These are phyloP conservation scores for Phalacrocorax pelagicus DNA, from an alignment of 2,113 vertebrate species.

Conservation along the genomic window DNA sequence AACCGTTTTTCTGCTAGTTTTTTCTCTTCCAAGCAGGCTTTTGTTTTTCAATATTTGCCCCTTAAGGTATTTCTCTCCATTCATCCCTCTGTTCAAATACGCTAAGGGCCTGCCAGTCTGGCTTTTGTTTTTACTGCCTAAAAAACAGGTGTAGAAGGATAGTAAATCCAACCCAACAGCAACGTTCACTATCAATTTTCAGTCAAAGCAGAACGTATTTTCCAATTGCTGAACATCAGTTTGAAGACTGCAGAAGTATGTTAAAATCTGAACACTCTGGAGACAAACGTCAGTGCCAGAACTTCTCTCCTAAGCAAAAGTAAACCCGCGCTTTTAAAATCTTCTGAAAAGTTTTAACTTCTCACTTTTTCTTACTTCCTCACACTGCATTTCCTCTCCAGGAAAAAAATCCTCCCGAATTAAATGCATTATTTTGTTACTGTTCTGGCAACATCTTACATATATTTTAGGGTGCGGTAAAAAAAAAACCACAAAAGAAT, in stretches of 20 bases:
- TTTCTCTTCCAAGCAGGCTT: not conserved
- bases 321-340: not conserved
- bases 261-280: conserved; percentile 29
- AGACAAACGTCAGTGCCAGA: conserved; percentile 31
- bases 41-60: conserved; percentile 29
- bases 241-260: conserved; percentile 28
- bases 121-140: conserved; percentile 11
- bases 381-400: not conserved
- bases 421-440: not conserved
- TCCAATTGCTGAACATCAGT: conserved; percentile 24
- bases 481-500: not conserved
- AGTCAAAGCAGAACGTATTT: conserved; percentile 44
- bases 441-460: not conserved
- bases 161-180: conserved; percentile 52
- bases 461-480: not conserved
- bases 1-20: not conserved
- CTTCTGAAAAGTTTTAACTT: not conserved
- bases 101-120: not conserved
- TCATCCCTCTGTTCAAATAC: conserved; percentile 36
- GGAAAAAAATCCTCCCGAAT: not conserved
- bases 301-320: conserved; percentile 4
- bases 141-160: conserved; percentile 23
- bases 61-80: conserved; percentile 43
- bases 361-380: not conserved
- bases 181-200: conserved; percentile 17